Evolutionary conservation across 2,888 invertebrate species (phyloP).

Genomic region (Hedya salicella): DNA sequence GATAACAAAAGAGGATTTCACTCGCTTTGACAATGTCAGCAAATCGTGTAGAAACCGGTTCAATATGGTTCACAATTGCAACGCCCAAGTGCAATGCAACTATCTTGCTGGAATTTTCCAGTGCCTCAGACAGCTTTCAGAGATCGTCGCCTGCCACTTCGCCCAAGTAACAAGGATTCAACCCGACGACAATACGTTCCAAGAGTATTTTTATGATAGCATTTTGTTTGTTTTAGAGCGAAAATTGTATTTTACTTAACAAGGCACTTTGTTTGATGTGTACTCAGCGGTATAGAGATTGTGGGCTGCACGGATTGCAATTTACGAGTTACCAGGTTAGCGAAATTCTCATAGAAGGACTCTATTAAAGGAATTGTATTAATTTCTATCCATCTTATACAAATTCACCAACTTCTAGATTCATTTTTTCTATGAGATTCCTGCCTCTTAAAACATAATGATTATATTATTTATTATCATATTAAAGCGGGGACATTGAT

Average conservation of each 20-base stretch:
- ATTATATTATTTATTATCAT: too few species aligned
- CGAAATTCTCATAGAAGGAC: too few species aligned
- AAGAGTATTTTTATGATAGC: conserved; percentile 9
- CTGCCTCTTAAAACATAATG: too few species aligned
- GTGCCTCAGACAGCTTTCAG: conserved; percentile 33
- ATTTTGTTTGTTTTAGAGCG: conserved; percentile 5
- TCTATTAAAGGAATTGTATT: too few species aligned
- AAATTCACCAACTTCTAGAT: too few species aligned
- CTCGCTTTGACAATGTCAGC: conserved; percentile 28
- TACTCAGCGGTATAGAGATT: neutral
- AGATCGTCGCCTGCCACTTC: conserved; percentile 34
- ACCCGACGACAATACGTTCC: conserved; percentile 15
- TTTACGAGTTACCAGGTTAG: neutral
- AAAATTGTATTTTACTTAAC: conserved; percentile 19
- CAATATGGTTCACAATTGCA: conserved; percentile 32
- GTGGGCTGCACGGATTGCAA: neutral
- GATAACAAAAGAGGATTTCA: conserved; percentile 32
- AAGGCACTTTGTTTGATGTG: conserved; percentile 8
- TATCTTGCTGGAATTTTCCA: conserved; percentile 29
- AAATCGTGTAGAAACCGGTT: conserved; percentile 16
- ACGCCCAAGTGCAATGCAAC: conserved; percentile 22
- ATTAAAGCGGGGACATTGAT: too few species aligned
- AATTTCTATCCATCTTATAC: too few species aligned
- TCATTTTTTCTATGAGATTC: too few species aligned
- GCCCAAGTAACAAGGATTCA: conserved; percentile 36